A percentile compares a stretch with the other conserved stretches of the same genome.
These are phyloP conservation scores for Enteromius viviparus DNA, from an alignment of 2,797 vertebrate genomes.

Conservation along the genomic window DNA sequence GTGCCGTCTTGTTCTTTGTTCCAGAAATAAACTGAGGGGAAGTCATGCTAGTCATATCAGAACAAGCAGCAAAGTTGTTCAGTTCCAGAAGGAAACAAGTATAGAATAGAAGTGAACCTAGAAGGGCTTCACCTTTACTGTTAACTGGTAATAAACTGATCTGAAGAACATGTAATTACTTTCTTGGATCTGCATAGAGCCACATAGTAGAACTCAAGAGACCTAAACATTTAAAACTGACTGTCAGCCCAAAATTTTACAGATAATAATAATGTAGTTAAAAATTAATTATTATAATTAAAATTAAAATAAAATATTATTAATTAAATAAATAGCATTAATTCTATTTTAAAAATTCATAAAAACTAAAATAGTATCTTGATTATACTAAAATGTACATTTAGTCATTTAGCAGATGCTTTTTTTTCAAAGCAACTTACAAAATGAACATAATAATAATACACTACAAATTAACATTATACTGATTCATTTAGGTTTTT, in stretches of 20 bases:
- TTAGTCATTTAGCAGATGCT: no score
- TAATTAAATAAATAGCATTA: no score
- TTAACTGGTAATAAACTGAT: not conserved
- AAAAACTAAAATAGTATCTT: not conserved
- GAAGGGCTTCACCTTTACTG: no score
- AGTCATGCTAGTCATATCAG: not conserved
- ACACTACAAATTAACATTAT: not conserved
- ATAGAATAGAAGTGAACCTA: not conserved
- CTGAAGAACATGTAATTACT: not conserved
- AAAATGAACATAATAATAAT: no score
- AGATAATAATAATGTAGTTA: no score
- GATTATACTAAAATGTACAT: not conserved
- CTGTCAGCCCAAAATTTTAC: no score
- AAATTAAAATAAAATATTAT: not conserved
- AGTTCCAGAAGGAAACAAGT: not conserved
- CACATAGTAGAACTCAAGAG: no score
- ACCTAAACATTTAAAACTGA: no score
- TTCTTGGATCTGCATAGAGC: not conserved
- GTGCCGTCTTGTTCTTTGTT: not conserved
- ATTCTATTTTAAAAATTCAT: not conserved
- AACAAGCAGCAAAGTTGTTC: not conserved
- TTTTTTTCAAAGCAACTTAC: no score
- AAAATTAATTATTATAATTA: not conserved
- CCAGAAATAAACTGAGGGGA: conserved; percentile 18
- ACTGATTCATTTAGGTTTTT: not conserved